Evolutionary conservation across 2,113 vertebrate species (phyloP).

Genomic region (Daubentonia madagascariensis): DNA sequence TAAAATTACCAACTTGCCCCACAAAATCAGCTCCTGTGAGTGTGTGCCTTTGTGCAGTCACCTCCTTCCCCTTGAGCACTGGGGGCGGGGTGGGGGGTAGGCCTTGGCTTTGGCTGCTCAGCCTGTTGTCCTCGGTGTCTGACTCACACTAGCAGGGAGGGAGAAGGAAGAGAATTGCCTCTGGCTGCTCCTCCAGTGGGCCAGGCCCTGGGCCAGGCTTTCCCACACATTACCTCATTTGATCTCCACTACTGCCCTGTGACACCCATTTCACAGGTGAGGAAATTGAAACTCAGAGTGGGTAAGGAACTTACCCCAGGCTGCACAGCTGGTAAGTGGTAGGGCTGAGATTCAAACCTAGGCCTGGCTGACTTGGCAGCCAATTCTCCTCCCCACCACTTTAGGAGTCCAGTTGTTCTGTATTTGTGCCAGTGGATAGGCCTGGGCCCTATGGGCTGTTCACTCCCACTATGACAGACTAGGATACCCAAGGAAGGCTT

Average conservation of each 20-base stretch:
- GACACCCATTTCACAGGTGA: neutral
- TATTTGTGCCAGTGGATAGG: neutral
- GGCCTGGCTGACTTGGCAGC: neutral
- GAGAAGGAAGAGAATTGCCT: neutral
- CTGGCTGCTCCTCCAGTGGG: neutral
- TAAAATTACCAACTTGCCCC: neutral
- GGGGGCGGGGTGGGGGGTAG: no score
- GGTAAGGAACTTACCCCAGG: neutral
- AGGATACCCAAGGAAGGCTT: neutral
- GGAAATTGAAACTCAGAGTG: neutral
- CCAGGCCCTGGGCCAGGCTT: neutral
- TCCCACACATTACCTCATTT: neutral
- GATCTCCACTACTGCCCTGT: neutral
- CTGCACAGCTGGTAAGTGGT: neutral
- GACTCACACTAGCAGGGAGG: neutral
- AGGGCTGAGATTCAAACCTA: neutral
- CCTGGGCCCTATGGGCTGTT: neutral
- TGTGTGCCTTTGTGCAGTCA: neutral
- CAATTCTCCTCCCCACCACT: neutral
- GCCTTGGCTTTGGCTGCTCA: neutral
- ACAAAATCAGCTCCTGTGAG: no score
- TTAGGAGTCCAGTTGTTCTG: neutral
- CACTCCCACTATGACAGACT: neutral
- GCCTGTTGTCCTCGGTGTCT: neutral
- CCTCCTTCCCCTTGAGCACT: neutral